Conservation (phyloP, 2,888 invertebrate species). For the Morpho helenor region DNA sequence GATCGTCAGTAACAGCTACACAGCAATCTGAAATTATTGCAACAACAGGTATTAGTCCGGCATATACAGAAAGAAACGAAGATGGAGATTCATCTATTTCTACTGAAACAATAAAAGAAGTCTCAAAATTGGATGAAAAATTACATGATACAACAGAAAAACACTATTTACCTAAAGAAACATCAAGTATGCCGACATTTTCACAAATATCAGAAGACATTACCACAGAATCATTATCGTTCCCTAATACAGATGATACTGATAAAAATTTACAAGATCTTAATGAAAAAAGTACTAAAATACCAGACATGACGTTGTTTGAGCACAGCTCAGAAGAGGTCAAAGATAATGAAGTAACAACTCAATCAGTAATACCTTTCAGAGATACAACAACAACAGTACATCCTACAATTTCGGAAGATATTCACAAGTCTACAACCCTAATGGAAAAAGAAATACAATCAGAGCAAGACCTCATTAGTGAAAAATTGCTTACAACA, state of each 20-base stretch:
- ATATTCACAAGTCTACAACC: background rate
- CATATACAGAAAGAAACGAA: background rate
- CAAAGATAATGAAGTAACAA: constrained; percentile 6
- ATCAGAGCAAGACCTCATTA: constrained; percentile 1
- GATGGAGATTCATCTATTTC: background rate
- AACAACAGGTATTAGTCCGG: constrained; percentile 19
- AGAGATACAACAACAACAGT: no score
- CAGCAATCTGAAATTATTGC: constrained; percentile 26
- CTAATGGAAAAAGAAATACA: constrained; percentile 2
- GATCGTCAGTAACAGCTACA: constrained; percentile 15
- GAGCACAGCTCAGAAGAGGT: constrained; percentile 1
- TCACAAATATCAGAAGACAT: background rate
- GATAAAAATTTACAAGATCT: background rate
- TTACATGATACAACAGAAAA: constrained; percentile 6
- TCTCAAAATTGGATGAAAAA: constrained; percentile 1
- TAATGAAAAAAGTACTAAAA: background rate
- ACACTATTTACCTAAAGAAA: background rate
- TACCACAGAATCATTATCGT: background rate
- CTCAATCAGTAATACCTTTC: constrained; percentile 3
- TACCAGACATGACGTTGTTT: constrained; percentile 2
- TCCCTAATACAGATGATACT: background rate
- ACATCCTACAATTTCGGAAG: background rate
- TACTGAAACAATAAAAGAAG: background rate
- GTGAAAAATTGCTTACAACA: constrained; percentile 1
- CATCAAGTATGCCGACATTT: constrained; percentile 5